These are phyloP conservation scores for Platerodrilus igneus DNA, from an alignment of 2,888 invertebrate species.

Conservation along the genomic window DNA sequence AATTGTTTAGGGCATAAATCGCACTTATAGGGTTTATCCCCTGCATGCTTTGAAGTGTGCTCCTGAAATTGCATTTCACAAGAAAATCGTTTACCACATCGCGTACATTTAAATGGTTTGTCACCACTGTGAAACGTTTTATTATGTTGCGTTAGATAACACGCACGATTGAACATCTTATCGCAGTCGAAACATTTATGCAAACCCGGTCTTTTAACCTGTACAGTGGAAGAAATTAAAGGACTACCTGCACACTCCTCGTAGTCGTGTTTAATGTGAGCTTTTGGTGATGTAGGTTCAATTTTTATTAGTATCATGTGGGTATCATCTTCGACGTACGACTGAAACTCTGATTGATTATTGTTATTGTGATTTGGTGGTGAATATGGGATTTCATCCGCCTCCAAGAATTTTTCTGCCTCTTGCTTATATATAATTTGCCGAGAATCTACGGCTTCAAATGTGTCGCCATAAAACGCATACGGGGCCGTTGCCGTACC, in stretches of 20 bases:
- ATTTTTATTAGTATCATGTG: conserved; percentile 30
- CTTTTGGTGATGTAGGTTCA: conserved; percentile 38
- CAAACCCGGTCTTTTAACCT: conserved; percentile 31
- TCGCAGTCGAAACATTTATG: conserved; percentile 78
- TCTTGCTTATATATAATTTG: conserved; percentile 29
- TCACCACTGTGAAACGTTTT: conserved; percentile 85
- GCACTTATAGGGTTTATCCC: conserved; percentile 84
- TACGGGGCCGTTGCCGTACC: conserved; percentile 47
- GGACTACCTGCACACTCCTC: conserved; percentile 40
- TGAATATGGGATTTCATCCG: conserved; percentile 23
- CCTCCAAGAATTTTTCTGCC: conserved; percentile 43
- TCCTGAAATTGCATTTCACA: conserved; percentile 65
- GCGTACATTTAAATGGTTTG: conserved; percentile 78
- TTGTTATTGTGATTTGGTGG: conserved; percentile 25
- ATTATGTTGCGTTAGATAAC: conserved; percentile 87
- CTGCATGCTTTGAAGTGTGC: conserved; percentile 73
- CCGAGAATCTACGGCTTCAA: conserved; percentile 31
- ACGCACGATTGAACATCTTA: conserved; percentile 79
- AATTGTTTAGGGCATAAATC: conserved; percentile 81
- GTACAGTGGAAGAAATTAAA: conserved; percentile 39
- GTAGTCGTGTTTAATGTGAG: conserved; percentile 41
- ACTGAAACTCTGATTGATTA: conserved; percentile 25
- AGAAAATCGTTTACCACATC: conserved; percentile 81
- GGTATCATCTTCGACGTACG: conserved; percentile 29
- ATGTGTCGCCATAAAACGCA: conserved; percentile 26